A percentile compares a stretch with the other conserved stretches of the same genome.
Conservation (phyloP, 2,888 invertebrate species). For the Callosobruchus maculatus region DNA sequence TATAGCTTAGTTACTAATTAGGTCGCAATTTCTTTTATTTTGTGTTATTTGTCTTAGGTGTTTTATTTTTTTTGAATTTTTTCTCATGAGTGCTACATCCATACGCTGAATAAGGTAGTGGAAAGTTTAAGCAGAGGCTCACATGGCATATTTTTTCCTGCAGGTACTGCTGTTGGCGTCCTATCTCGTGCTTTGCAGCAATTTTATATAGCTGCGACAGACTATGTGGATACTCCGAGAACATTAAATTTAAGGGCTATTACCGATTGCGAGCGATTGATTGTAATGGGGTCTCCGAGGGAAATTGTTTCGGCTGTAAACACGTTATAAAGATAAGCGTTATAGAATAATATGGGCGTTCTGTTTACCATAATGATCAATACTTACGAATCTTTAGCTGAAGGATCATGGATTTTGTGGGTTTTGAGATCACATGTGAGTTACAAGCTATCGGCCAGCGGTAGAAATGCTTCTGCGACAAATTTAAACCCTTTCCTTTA, state of each 20-base stretch:
- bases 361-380: background rate
- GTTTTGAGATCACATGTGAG: no score
- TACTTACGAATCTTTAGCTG: background rate
- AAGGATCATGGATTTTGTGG: no score
- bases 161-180: background rate
- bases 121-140: no score
- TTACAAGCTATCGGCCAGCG: no score
- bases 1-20: no score
- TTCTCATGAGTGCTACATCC: no score
- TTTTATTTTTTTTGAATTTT: no score
- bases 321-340: background rate
- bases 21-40: no score
- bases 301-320: background rate
- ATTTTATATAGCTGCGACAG: background rate
- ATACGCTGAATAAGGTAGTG: no score
- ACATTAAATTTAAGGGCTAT: background rate
- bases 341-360: background rate
- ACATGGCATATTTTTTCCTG: background rate
- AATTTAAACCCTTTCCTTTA: no score
- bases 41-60: no score
- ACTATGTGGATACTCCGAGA: background rate
- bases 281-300: background rate
- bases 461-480: no score
- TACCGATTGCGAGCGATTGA: background rate
- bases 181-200: background rate